Percentiles rank a stretch among this genome's conserved stretches.
phyloP scores from a whole-genome alignment of 1,140 invertebrate species.

The Frieseomelitta varia region DNA sequence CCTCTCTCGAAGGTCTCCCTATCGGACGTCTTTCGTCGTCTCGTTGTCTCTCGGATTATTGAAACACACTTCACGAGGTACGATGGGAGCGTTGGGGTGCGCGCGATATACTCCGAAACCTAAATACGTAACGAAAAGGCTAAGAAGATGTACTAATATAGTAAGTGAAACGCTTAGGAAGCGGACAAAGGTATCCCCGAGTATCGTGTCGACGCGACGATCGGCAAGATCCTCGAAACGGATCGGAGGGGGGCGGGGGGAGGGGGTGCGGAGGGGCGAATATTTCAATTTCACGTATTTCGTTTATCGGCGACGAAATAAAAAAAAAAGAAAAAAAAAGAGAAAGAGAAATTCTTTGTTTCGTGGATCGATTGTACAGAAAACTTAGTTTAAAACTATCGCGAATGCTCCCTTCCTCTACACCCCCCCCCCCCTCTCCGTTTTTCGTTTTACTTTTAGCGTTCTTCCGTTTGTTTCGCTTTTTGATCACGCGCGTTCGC shows the following conservation, averaged over 20 bases:
- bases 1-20: background rate
- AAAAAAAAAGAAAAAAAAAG: no score
- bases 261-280: no score
- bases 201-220: conserved; percentile 15
- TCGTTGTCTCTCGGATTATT: conserved; percentile 1
- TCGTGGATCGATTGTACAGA: conserved; percentile 49
- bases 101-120: conserved; percentile 29
- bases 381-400: background rate
- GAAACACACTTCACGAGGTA: background rate
- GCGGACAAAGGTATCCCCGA: conserved; percentile 39
- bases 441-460: background rate
- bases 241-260: background rate
- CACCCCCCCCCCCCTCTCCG: background rate
- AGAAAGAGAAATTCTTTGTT: background rate
- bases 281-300: background rate
- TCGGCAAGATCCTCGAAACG: background rate
- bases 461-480: conserved; percentile 16
- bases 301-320: conserved; percentile 1
- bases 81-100: conserved; percentile 17
- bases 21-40: conserved; percentile 7
- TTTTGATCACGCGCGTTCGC: conserved; percentile 18
- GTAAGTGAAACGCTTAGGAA: conserved; percentile 54
- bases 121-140: conserved; percentile 65
- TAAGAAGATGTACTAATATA: conserved; percentile 43
- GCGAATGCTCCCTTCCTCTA: background rate